These are phyloP conservation scores for Lithobates pipiens DNA, from an alignment of 2,797 vertebrate genomes.

Conservation along the genomic window DNA sequence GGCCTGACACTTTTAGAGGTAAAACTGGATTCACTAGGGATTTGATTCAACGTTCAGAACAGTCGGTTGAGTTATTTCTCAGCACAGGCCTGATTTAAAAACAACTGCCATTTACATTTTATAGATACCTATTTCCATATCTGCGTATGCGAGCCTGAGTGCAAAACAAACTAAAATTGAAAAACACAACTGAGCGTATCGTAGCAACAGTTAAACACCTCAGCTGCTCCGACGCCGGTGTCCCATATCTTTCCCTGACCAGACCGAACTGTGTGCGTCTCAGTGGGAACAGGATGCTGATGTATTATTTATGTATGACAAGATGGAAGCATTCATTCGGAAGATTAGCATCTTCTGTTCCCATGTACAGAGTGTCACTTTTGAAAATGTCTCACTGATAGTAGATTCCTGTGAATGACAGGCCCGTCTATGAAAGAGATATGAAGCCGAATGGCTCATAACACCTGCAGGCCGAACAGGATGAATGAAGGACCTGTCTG, in stretches of 20 bases:
- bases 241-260: conserved; percentile 48
- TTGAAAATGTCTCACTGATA: conserved; percentile 58
- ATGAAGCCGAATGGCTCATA: conserved; percentile 32
- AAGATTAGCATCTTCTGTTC: conserved; percentile 62
- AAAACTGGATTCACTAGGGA: too few relatives aligned
- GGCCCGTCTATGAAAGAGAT: conserved; percentile 54
- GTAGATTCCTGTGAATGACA: conserved; percentile 50
- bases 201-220: conserved; percentile 33
- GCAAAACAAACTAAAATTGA: conserved; percentile 17
- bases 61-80: not conserved
- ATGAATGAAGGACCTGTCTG: conserved; percentile 2
- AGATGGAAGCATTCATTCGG: conserved; percentile 57
- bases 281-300: conserved; percentile 43
- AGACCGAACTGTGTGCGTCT: conserved; percentile 39
- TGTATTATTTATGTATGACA: conserved; percentile 61
- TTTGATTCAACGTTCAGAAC: not conserved
- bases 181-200: conserved; percentile 16
- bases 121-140: not conserved
- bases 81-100: not conserved
- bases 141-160: not conserved
- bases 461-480: conserved; percentile 10
- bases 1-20: too few relatives aligned
- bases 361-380: conserved; percentile 57
- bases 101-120: not conserved
- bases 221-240: not conserved